Base-by-base conservation (phyloP, 1,140 invertebrate species). In the Forficula auricularia region DNA sequence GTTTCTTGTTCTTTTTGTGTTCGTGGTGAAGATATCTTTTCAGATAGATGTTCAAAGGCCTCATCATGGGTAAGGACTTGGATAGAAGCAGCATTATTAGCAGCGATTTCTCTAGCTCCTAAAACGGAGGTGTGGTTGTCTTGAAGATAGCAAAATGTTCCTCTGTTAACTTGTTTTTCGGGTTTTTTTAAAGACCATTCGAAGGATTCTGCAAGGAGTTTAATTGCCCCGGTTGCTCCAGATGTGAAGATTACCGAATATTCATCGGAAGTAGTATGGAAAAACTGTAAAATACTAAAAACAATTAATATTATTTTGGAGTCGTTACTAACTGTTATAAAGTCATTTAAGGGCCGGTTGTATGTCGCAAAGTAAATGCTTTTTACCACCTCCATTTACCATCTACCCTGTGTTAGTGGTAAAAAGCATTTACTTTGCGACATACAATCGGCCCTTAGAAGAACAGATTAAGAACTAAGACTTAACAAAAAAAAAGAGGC, bases 61-160 rank as follows among this genome's bases (percentile, higher is more conserved):
- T 57, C 36, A 12, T 49, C 36, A 40, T 59, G 53, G 34, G 71
- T 50, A 22, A 66, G 54, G 43, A 61, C 50, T 38, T 69, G 54
- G 20, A 74, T 60, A 19, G 32, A 18, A 4, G 47, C 47, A 7
- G 18, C 40, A 16, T 42, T 70, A 54, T 30, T 66, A 50, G 48
- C 50, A 34, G 48, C 55, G 47, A 75, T 45, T 62, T 83, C 83
- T 57, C 90, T 65, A 73, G 95, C 82, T 13, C 91, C 91, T 46
- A 95, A 65, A 2, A 94, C 86, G 3, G 90, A 96, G 1, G 91
- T 97, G 55, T 98, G 92, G 58, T 88, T 95, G 56, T 97, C 90
- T 54, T 78, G 70, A 31, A 84, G 63, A 57, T 95, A 91, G 13
- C 77, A 72, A 58, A 92, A 85, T 33, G 67, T 61, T 14, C 81